Base-by-base conservation (phyloP, 2,113 vertebrate species). In the Herpailurus yagouaroundi region DNA sequence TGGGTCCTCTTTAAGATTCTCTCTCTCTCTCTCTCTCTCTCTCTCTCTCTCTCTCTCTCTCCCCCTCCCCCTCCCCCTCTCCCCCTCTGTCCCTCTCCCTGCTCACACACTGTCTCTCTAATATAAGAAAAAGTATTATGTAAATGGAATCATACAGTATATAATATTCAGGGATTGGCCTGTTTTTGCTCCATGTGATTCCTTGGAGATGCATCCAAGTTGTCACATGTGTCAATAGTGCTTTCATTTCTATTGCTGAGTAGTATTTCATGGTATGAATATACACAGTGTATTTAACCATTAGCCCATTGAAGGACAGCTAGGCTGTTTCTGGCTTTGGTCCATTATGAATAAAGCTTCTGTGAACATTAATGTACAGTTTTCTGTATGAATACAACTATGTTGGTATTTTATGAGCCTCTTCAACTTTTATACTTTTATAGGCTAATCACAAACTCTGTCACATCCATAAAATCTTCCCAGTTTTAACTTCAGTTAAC, bases 201-300 rank as follows among this genome's bases (percentile, higher is more conserved):
- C 23, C 41, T 57, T 89, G 89, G 48, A 55, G 64, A 81, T 27
- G 85, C 36, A 87, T 83, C 38, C 31, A 48, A 12, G 14, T 71
- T 85, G 77, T 48, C 64, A 6, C 3, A 45, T 11, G 4, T 55
- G 55, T 68, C 6, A 94, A 33, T 68, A 19, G 6, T 55, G 71
- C 21, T 55, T 84, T 95, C 33, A 29, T 93, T 96, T 88, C n/a
- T 85, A 71, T 45, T 95, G 11, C 57, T 95, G 64, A 57, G 10
- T 81, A 66, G 14, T 91, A 69, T 60, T 81, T n/a, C 15, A 55
- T 76, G 36, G 31, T 36, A 27, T 79, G 33, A 82, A 74, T 57
- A 4, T 63, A 29, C 11, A 68, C 38, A 66, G 50, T 69, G 79
- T 68, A 38, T 52, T 91, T 96, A 55, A 92, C 1, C n/a, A 71